Conservation (phyloP, 2,113 vertebrate genomes). For the Ctenomys sociabilis region DNA sequence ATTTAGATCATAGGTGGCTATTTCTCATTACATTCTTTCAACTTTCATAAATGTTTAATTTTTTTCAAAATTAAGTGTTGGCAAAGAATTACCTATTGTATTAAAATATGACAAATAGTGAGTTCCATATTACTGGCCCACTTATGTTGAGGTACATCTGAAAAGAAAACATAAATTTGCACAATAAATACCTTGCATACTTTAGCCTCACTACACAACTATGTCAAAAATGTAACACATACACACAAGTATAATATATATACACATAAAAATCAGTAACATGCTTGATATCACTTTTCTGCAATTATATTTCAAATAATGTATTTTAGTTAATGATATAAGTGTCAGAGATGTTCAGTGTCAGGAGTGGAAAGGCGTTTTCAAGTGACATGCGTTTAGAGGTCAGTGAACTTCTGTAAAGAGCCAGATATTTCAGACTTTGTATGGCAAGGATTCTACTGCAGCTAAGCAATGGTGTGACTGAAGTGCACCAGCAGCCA, state of each 20-base stretch:
- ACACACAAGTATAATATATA: rapidly evolving
- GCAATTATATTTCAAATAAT: neutral
- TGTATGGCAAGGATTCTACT: neutral
- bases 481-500: too few species aligned
- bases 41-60: neutral
- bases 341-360: neutral
- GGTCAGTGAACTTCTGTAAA: neutral
- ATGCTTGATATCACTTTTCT: neutral
- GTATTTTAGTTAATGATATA: neutral
- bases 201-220: neutral
- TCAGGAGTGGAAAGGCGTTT: neutral
- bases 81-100: neutral
- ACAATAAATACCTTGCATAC: neutral
- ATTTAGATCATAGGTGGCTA: neutral
- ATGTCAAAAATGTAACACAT: neutral
- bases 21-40: neutral
- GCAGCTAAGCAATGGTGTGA: neutral
- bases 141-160: neutral
- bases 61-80: neutral
- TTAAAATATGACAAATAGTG: neutral
- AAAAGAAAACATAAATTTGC: neutral
- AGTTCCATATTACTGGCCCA: neutral
- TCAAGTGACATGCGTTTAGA: neutral
- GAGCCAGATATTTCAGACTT: neutral
- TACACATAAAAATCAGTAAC: neutral